Percentiles rank a stretch among this genome's conserved stretches.
phyloP scores from a whole-genome alignment of 2,797 vertebrate genomes.

The Anguilla megastoma region DNA sequence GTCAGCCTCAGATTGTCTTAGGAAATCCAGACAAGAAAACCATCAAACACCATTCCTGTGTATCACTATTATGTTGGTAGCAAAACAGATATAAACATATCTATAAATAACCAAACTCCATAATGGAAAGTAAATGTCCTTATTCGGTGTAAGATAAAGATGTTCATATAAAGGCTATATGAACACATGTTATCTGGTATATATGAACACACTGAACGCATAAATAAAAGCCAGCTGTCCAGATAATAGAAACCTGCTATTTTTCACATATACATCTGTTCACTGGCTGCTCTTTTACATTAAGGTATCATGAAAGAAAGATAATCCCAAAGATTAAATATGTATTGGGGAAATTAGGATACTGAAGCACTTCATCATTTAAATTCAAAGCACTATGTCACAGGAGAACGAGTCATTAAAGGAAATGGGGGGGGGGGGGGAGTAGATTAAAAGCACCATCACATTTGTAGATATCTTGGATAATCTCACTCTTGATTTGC shows the following conservation, averaged over 20 bases:
- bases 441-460: slow-evolving; percentile 72
- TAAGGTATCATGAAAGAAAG: slow-evolving; percentile 66
- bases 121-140: neutral
- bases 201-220: neutral
- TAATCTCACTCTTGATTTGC: slow-evolving; percentile 41
- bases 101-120: neutral
- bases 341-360: slow-evolving; percentile 78
- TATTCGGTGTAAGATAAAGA: neutral
- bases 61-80: neutral
- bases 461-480: slow-evolving; percentile 59
- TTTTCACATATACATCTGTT: slow-evolving; percentile 38
- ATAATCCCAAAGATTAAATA: slow-evolving; percentile 81
- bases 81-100: neutral
- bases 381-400: slow-evolving; percentile 78
- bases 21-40: neutral
- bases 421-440: slow-evolving; percentile 67
- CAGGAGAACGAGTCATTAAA: slow-evolving; percentile 71
- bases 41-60: neutral
- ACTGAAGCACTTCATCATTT: slow-evolving; percentile 79
- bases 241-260: slow-evolving; percentile 27
- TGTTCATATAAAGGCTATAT: neutral
- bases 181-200: neutral
- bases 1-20: neutral
- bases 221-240: neutral
- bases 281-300: slow-evolving; percentile 62